Evolutionary conservation across 2,797 vertebrate genomes (phyloP), one percentile per base, ranked within the genome.

Genomic region (Mormyrus proboscirostris): DNA sequence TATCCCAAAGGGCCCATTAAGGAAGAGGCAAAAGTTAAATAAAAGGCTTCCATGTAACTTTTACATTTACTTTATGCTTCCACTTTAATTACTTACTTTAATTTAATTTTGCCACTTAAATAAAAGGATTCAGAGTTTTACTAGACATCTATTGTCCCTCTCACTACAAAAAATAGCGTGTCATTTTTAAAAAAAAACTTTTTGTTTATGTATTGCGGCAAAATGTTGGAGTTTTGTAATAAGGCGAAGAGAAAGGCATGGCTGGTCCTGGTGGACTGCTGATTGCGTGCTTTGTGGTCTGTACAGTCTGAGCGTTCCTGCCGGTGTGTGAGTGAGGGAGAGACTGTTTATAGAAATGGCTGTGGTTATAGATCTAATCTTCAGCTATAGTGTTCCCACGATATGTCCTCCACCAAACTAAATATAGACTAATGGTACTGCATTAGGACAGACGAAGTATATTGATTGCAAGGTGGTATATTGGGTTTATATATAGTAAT

Each of bases 301-400:
- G 69, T 91, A 92, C 91, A 92, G 76, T 92, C 86, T 89, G 85
- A 90, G 86, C 47, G 62, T 88, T 76, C 91, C 86, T 91, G 90
- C 50, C 82, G 25, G 86, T 10, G 50, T 89, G 88, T 88, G 89
- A 91, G 91, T 91, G 91, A 94, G 93, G 93, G 88, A 92, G 92
- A 94, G 93, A 93, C 89, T 62, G 29, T 89, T 90, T 91, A 90
- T 87, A 62, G 65, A 62, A 90, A 25, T 50, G 92, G 90, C 90
- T 92, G 47, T 50, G 89, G 91, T 95, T 95, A 96, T 95, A 93
- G 93, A 94, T 92, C 91, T 94, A 94, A 95, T 94, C 94, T 95
- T 93, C 93, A 90, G 92, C 93, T 86, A 93, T 94, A 91, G 88
- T 90, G 44, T 89, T 93, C 33, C 92, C 92, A 91, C 90, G 92